Conservation (phyloP, 2,797 vertebrate genomes). For the Anguilla anguilla region DNA sequence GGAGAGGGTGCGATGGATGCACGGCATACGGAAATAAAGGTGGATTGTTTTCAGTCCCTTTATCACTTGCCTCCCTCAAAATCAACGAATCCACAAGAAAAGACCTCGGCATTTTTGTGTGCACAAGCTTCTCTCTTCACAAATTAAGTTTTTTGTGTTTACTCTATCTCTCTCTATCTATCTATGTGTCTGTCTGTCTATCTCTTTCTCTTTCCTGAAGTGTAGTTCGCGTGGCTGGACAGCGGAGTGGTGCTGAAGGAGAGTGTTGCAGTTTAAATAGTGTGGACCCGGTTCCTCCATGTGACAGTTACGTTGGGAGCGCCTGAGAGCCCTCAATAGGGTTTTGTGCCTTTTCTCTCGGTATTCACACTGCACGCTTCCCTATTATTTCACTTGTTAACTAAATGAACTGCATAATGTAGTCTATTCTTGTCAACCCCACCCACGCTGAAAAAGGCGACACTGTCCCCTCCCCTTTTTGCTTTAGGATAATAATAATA, state of each 20-base stretch:
- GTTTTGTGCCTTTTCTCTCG: constrained; percentile 97
- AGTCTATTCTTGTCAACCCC: constrained; percentile 99
- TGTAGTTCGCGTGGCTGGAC: constrained; percentile 78
- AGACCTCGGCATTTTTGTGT: constrained; percentile 87
- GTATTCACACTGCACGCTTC: constrained; percentile 99
- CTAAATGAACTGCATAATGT: constrained; percentile 99
- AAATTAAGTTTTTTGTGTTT: constrained; percentile 46
- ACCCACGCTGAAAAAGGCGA: constrained; percentile 93
- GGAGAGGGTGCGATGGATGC: constrained; percentile 86
- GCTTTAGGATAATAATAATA: constrained; percentile 71
- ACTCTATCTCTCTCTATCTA: background rate
- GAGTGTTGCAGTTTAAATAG: constrained; percentile 86
- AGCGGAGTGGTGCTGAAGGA: constrained; percentile 94
- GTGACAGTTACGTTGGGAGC: constrained; percentile 90
- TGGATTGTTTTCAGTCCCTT: constrained; percentile 80
- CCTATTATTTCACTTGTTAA: constrained; percentile 99
- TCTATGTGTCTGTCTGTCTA: background rate
- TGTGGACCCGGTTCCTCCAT: constrained; percentile 79
- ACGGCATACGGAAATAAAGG: constrained; percentile 92
- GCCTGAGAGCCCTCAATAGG: constrained; percentile 90
- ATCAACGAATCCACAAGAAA: constrained; percentile 98
- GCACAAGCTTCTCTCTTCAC: constrained; percentile 45
- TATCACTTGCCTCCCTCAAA: constrained; percentile 87
- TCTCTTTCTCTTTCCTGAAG: constrained; percentile 30
- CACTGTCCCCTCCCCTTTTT: constrained; percentile 83